Percentiles rank a stretch among this genome's conserved stretches.
Evolutionary conservation across 2,113 vertebrate genomes (phyloP).

Genomic region (Entelurus aequoreus): DNA sequence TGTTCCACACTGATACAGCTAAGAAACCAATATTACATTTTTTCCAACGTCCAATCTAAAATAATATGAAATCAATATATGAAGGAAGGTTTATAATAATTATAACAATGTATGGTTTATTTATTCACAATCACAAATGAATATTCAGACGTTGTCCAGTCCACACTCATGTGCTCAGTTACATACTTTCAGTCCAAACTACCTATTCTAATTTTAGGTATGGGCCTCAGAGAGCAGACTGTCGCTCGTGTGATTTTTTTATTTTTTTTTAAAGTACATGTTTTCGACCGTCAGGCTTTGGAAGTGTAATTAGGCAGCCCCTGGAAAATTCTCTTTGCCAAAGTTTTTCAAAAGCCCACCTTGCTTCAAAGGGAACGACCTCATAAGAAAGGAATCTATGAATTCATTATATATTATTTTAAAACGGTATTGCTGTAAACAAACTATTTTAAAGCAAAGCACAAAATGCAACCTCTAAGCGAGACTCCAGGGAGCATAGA

Average conservation of each 20-base stretch:
- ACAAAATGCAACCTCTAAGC: slow-evolving; percentile 48
- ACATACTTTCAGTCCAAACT: slow-evolving; percentile 30
- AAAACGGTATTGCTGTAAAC: slow-evolving; percentile 43
- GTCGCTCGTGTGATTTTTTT: slow-evolving; percentile 44
- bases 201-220: slow-evolving; percentile 21
- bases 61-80: slow-evolving; percentile 3
- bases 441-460: slow-evolving; percentile 52
- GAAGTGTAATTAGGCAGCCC: slow-evolving; percentile 55
- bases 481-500: slow-evolving; percentile 37
- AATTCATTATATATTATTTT: slow-evolving; percentile 56
- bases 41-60: slow-evolving; percentile 7
- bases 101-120: not conserved
- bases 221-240: slow-evolving; percentile 40
- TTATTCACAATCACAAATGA: not conserved
- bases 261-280: slow-evolving; percentile 22
- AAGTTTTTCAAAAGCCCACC: slow-evolving; percentile 52
- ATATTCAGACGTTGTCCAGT: not conserved
- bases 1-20: no score
- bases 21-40: slow-evolving; percentile 23
- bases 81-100: not conserved
- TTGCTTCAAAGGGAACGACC: slow-evolving; percentile 50
- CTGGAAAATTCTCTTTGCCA: slow-evolving; percentile 50
- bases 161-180: slow-evolving; percentile 17
- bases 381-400: slow-evolving; percentile 48
- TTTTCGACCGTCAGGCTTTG: slow-evolving; percentile 33